phyloP scores from a whole-genome alignment of 1,140 invertebrate genomes.

The Ylistrum balloti region DNA sequence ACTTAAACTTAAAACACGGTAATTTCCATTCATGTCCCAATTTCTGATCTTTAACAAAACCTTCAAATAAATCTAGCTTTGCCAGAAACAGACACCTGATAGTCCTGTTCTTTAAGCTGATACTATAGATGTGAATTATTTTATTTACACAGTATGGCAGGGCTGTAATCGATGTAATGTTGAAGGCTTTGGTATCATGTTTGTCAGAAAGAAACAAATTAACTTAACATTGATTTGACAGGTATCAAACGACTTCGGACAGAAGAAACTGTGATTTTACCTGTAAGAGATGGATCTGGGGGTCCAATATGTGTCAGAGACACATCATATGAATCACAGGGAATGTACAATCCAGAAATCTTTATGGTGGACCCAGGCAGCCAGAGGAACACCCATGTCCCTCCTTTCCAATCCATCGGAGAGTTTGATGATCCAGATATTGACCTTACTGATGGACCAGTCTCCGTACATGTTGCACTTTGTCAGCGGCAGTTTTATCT shows the following conservation, averaged over 20 bases:
- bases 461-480: slow-evolving; percentile 73
- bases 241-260: slow-evolving; percentile 31
- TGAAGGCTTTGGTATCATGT: too few species aligned
- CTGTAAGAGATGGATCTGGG: background rate
- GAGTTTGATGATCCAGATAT: slow-evolving; percentile 69
- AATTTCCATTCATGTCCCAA: too few species aligned
- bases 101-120: too few species aligned
- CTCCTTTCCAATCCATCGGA: slow-evolving; percentile 50
- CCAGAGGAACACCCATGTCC: slow-evolving; percentile 44
- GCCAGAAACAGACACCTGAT: too few species aligned
- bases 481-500: slow-evolving; percentile 73
- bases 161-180: too few species aligned
- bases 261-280: slow-evolving; percentile 59
- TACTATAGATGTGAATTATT: too few species aligned
- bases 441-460: slow-evolving; percentile 75
- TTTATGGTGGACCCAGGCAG: background rate
- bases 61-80: too few species aligned
- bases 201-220: too few species aligned
- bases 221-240: background rate
- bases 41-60: too few species aligned
- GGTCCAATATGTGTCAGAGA: background rate
- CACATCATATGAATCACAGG: background rate
- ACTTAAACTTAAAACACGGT: too few species aligned
- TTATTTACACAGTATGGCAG: too few species aligned
- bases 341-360: background rate